phyloP scores from a whole-genome alignment of 2,113 vertebrate genomes.

The Oncorhynchus nerka region DNA sequence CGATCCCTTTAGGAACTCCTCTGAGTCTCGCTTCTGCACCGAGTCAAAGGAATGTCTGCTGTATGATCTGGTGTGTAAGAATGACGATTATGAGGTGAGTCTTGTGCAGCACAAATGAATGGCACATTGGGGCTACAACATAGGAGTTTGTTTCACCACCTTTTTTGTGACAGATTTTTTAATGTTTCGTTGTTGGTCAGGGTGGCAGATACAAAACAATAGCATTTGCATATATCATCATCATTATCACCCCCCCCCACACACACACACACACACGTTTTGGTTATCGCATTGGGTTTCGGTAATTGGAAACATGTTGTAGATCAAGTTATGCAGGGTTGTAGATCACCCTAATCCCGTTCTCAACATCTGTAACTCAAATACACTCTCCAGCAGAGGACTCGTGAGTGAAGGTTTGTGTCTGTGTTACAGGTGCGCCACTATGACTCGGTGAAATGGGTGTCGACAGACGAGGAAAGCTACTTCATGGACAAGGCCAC shows the following conservation, averaged over 20 bases:
- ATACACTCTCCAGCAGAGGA: no score
- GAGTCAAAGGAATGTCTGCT: constrained; percentile 69
- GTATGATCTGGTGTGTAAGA: constrained; percentile 58
- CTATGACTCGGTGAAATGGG: constrained; percentile 66
- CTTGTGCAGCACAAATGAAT: background rate
- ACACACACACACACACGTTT: no score
- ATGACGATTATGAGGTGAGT: constrained; percentile 61
- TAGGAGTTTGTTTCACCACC: background rate
- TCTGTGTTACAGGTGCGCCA: constrained; percentile 60
- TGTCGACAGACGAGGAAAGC: constrained; percentile 43
- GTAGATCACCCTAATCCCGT: no score
- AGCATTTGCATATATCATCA: no score
- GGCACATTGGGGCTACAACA: background rate
- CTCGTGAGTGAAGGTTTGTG: no score
- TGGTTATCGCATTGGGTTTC: no score
- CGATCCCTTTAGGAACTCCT: constrained; percentile 51
- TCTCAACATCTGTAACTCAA: no score
- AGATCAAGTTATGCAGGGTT: no score
- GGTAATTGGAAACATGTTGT: no score
- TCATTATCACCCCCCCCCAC: no score
- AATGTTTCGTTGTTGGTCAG: no score
- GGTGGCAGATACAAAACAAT: no score
- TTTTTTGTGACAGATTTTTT: background rate
- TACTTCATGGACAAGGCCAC: constrained; percentile 43
- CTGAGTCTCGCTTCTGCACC: constrained; percentile 33